These are phyloP conservation scores for Sialis lutaria DNA, from an alignment of 2,888 invertebrate genomes.

Conservation along the genomic window DNA sequence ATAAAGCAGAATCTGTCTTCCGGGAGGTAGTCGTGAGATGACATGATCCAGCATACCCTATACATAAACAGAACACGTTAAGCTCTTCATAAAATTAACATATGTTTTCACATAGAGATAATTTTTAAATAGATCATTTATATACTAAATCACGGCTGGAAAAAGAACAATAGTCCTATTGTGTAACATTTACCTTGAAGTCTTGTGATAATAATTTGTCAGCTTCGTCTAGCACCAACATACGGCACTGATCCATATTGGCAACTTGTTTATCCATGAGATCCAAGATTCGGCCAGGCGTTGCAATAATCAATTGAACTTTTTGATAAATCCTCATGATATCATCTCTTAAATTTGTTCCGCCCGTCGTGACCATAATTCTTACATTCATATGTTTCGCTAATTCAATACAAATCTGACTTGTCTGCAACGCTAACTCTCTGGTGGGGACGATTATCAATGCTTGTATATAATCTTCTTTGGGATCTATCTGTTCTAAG, in stretches of 20 bases:
- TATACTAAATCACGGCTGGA: neutral
- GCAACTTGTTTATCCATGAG: conserved; percentile 93
- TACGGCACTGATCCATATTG: conserved; percentile 89
- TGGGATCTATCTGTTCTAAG: conserved; percentile 83
- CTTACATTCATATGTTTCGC: conserved; percentile 94
- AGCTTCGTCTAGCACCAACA: conserved; percentile 96
- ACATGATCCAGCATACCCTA: conserved; percentile 92
- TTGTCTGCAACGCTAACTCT: conserved; percentile 96
- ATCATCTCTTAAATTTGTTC: conserved; percentile 93
- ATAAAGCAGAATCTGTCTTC: conserved; percentile 94
- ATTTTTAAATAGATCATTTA: too few relatives aligned
- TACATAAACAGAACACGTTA: too few relatives aligned
- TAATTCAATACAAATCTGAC: conserved; percentile 98
- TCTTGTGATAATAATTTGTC: conserved; percentile 98
- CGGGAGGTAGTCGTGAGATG: conserved; percentile 80
- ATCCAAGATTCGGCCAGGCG: conserved; percentile 98
- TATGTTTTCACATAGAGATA: too few relatives aligned
- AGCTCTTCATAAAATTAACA: neutral
- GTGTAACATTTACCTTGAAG: conserved; percentile 42
- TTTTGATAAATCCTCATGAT: conserved; percentile 99
- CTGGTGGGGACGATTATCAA: conserved; percentile 96
- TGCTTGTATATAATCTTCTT: conserved; percentile 89
- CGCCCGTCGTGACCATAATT: conserved; percentile 99
- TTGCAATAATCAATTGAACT: conserved; percentile 98
- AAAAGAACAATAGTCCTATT: conserved; percentile 12